These are phyloP conservation scores for Nephrotoma appendiculata DNA, from an alignment of 2,888 invertebrate species.

Conservation along the genomic window DNA sequence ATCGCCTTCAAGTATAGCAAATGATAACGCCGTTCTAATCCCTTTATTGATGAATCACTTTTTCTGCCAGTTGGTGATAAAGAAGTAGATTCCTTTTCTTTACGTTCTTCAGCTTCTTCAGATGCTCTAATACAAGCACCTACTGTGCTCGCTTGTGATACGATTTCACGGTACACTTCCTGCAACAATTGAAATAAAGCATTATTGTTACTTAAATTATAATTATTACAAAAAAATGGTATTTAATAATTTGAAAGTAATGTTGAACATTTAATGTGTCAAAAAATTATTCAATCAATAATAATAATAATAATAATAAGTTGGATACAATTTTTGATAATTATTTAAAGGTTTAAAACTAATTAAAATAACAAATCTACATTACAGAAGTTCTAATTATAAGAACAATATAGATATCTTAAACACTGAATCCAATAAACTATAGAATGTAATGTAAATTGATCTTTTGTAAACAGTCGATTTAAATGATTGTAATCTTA, in stretches of 20 bases:
- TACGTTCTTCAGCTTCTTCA: constrained; percentile 28
- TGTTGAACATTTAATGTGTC: not conserved
- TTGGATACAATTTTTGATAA: not conserved
- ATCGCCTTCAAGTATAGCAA: constrained; percentile 74
- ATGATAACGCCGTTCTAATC: constrained; percentile 81
- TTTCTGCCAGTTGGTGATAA: constrained; percentile 20
- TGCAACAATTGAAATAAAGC: constrained; percentile 33
- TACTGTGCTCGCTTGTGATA: constrained; percentile 80
- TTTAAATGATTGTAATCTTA: not conserved
- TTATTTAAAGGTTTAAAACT: not conserved
- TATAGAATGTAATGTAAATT: not conserved
- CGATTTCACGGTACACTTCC: constrained; percentile 86
- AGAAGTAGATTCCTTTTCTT: constrained; percentile 13
- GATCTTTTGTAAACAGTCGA: not conserved
- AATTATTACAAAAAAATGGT: not conserved
- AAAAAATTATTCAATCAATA: too few relatives aligned
- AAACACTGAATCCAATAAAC: not conserved
- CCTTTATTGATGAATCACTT: constrained; percentile 33
- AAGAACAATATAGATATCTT: not conserved
- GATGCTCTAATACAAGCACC: constrained; percentile 58
- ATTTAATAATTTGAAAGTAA: not conserved
- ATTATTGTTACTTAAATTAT: not conserved
- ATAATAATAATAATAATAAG: too few relatives aligned
- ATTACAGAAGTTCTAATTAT: not conserved
- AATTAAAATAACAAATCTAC: not conserved